phyloP scores from a whole-genome alignment of 2,888 invertebrate species.

The Mantis religiosa region DNA sequence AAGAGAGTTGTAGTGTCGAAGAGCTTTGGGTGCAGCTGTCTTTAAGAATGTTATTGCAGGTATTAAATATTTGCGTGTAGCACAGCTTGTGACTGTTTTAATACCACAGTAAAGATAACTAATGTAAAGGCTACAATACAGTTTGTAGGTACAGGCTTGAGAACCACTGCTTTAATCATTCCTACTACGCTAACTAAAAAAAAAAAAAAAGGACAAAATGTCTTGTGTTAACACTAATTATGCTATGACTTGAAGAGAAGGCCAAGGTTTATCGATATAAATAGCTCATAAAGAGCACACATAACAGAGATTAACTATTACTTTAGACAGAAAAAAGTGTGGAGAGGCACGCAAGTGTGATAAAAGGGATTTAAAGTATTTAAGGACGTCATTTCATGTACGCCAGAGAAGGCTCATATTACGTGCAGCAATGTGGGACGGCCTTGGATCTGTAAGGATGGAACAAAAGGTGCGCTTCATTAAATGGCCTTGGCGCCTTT shows the following conservation, averaged over 20 bases:
- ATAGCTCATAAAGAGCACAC: background rate
- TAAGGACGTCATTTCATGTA: background rate
- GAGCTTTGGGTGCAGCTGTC: too few species aligned
- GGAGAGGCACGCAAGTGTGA: background rate
- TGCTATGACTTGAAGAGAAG: background rate
- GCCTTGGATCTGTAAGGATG: background rate
- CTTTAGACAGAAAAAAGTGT: background rate
- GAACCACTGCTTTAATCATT: background rate
- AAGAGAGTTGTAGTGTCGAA: too few species aligned
- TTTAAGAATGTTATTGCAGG: too few species aligned
- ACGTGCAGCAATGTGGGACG: background rate
- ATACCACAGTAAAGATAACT: too few species aligned
- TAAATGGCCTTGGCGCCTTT: background rate
- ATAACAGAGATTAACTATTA: background rate
- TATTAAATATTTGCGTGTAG: too few species aligned
- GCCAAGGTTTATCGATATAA: background rate
- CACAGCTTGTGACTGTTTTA: too few species aligned
- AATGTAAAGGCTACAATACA: too few species aligned
- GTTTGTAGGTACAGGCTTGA: background rate
- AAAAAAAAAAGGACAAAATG: background rate
- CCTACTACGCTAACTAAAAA: background rate
- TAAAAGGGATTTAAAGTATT: background rate
- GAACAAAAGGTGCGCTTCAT: background rate
- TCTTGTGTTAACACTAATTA: background rate
- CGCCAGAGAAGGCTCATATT: background rate